A percentile compares a stretch with the other conserved stretches of the same genome.
Evolutionary conservation across 2,888 invertebrate genomes (phyloP).

Genomic region (Carpatolechia fugitivella): DNA sequence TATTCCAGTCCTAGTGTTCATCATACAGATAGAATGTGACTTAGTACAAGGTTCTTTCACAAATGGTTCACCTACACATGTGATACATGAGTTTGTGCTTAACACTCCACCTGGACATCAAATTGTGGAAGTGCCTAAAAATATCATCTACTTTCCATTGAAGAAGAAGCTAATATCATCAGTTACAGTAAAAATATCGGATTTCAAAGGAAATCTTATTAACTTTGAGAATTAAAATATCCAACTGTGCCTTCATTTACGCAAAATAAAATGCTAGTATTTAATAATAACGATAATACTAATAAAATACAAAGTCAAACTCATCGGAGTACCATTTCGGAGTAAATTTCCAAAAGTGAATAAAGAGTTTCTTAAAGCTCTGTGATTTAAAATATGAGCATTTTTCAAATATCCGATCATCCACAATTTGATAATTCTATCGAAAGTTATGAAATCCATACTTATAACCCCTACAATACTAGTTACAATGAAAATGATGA

Average conservation of each 20-base stretch:
- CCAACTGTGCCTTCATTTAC: too few relatives aligned
- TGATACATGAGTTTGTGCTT: constrained; percentile 16
- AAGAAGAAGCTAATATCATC: neutral
- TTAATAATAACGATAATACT: neutral
- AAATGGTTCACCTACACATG: constrained; percentile 14
- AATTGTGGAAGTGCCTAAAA: neutral
- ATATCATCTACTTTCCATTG: neutral
- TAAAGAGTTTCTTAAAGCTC: constrained; percentile 15
- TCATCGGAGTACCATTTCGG: neutral
- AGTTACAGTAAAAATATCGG: neutral
- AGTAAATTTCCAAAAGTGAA: constrained; percentile 6
- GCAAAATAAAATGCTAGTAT: too few relatives aligned
- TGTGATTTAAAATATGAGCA: constrained; percentile 22
- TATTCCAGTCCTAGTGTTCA: constrained; percentile 5
- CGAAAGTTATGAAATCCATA: constrained; percentile 17
- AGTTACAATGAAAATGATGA: constrained; percentile 23
- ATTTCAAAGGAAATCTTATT: neutral
- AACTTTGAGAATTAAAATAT: too few relatives aligned
- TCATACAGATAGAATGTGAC: neutral
- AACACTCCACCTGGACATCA: neutral
- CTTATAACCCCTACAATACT: constrained; percentile 16
- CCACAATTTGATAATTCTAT: constrained; percentile 21
- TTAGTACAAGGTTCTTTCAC: neutral
- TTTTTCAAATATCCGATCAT: constrained; percentile 14
- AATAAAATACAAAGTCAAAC: neutral